Percentiles rank a stretch among this genome's conserved stretches.
These are phyloP conservation scores for Mythimna impura DNA, from an alignment of 2,888 invertebrate species.

Conservation along the genomic window DNA sequence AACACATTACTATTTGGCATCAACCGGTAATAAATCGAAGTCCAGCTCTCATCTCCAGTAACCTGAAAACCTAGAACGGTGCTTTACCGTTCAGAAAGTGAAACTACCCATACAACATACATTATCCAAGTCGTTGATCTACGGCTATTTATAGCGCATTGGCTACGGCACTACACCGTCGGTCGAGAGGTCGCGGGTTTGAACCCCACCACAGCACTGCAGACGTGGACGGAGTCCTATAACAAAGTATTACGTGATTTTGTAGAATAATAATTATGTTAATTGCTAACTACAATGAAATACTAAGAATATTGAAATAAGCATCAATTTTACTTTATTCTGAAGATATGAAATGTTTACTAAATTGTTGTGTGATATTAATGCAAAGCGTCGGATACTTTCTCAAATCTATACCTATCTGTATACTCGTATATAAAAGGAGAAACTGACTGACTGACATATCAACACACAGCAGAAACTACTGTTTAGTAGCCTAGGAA, in stretches of 20 bases:
- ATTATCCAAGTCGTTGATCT: neutral
- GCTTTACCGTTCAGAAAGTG: constrained; percentile 25
- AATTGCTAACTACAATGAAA: neutral
- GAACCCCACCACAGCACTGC: constrained; percentile 23
- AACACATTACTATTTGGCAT: neutral
- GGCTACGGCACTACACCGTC: neutral
- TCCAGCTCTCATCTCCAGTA: neutral
- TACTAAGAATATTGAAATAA: neutral
- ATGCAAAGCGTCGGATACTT: neutral
- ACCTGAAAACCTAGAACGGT: neutral
- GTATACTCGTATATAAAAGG: too few relatives aligned
- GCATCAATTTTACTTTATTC: too few relatives aligned
- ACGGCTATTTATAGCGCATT: constrained; percentile 24
- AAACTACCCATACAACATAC: constrained; percentile 14
- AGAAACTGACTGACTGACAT: too few relatives aligned
- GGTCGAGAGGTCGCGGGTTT: constrained; percentile 36
- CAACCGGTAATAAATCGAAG: neutral
- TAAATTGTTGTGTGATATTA: neutral
- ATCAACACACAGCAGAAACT: too few relatives aligned
- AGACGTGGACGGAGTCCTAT: constrained; percentile 16
- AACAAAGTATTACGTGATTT: constrained; percentile 21
- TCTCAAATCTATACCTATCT: neutral
- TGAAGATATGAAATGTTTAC: neutral
- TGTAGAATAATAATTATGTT: neutral
- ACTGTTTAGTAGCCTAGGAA: too few relatives aligned